Base-by-base conservation (phyloP, 2,888 invertebrate species). In the Nemurella pictetii region DNA sequence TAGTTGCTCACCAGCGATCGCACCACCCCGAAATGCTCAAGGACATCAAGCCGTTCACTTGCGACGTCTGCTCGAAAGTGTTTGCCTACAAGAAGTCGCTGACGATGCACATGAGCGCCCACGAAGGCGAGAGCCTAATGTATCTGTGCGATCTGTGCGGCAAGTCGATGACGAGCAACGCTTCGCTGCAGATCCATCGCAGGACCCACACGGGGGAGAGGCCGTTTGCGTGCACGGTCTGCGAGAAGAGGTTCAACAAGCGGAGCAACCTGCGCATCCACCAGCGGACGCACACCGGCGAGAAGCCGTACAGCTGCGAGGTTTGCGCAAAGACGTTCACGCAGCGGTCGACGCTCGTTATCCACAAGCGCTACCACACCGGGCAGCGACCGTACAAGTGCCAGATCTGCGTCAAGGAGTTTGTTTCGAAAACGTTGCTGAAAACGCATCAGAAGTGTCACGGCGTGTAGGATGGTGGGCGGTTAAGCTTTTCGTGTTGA, bases 301-400 rank as follows among this genome's bases (percentile, higher is more conserved):
- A 84, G 84, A 87, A 87, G 36, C 84, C 80, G 0, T 85, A 87
- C 80, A n/a, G 35, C 9, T 87, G 87, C 78, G 75, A 85, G n/a
- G 85, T 85, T 20, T 87, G 87, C 75, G 85, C 86, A 0, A 87
- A 86, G 77, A 84, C 84, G 4, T 87, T 87, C 30, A 87, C 85
- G 1, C 86, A 86, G 29, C 84, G 85, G 26, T 84, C 84, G n/a
- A 36, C 86, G 4, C 80, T 86, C 0, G 78, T 86, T n/a, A 84
- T 86, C 72, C 86, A 86, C 26, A 78, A 74, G 29, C 75, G 86
- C 5, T 86, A 86, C 72, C 86, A 86, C 55, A 84, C 82, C 2
- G 85, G 85, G 0, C 85, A 86, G 25, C 30, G 83, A 20, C 86
- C 86, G 30, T 86, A 84, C 30, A 78, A 32, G 29, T 86, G 86